Conservation (phyloP, 2,113 vertebrate genomes). For the Rhipidura dahli region DNA sequence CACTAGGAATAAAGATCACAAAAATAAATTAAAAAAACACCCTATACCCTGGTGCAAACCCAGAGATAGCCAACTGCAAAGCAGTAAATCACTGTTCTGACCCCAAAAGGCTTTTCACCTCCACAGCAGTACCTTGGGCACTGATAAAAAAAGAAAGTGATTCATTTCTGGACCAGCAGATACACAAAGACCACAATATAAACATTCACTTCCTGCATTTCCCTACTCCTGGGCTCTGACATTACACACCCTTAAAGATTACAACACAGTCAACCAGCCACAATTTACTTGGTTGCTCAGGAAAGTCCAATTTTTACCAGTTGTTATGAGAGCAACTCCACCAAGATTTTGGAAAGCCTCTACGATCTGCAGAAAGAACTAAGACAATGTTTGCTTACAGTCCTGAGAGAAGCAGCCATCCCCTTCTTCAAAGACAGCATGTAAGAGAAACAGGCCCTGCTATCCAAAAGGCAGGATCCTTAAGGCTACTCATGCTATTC, state of each 20-base stretch:
- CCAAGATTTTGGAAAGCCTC: not conserved
- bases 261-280: not conserved
- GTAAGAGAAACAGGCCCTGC: not conserved
- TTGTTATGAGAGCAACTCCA: not conserved
- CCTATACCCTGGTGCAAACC: not conserved
- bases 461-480: not conserved
- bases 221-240: not conserved
- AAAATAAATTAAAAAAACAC: not conserved
- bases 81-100: not conserved
- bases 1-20: not conserved
- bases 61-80: not conserved
- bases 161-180: constrained; percentile 29
- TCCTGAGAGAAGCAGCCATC: not conserved
- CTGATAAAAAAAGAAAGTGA: constrained; percentile 40
- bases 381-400: not conserved
- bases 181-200: constrained; percentile 3
- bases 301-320: not conserved
- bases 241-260: constrained; percentile 11
- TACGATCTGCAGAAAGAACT: not conserved
- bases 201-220: constrained; percentile 53
- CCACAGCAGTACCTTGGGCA: not conserved
- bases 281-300: not conserved
- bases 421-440: not conserved
- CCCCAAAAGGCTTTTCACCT: not conserved
- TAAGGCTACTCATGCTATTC: not conserved